Evolutionary conservation across 2,797 vertebrate species (phyloP).

Genomic region (Lepus townsendii): DNA sequence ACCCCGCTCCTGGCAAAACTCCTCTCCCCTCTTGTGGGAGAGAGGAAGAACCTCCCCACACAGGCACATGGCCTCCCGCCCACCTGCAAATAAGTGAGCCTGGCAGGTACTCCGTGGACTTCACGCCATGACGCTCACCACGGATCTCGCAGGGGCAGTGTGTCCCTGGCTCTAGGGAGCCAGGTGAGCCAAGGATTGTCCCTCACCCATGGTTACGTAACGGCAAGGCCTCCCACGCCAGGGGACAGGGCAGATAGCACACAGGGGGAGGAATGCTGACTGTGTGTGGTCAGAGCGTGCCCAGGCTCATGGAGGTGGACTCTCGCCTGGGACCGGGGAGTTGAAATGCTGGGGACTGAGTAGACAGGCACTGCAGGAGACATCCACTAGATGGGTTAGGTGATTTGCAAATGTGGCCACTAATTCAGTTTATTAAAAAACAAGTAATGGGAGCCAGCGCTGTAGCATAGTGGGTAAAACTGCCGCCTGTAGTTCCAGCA

Average conservation of each 20-base stretch:
- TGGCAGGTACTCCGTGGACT: background rate
- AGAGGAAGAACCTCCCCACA: background rate
- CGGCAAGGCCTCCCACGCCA: background rate
- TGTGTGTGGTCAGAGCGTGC: background rate
- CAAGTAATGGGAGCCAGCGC: too few species aligned
- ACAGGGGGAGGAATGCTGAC: background rate
- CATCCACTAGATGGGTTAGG: background rate
- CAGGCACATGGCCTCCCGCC: background rate
- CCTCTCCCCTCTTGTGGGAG: background rate
- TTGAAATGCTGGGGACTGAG: background rate
- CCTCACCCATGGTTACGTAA: background rate
- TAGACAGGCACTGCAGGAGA: background rate
- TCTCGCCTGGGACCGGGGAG: background rate
- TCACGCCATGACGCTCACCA: rapidly evolving
- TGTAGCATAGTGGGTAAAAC: too few species aligned
- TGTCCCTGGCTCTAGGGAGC: background rate
- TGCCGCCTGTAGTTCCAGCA: too few species aligned
- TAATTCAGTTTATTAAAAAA: background rate
- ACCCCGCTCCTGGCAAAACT: background rate
- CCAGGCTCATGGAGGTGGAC: background rate
- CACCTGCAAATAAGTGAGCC: background rate
- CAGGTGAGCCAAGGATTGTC: background rate
- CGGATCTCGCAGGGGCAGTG: rapidly evolving
- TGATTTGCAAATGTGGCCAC: background rate
- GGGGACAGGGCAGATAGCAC: background rate